Conservation (phyloP, 2,113 vertebrate species). For the Eudyptes chrysolophus region DNA sequence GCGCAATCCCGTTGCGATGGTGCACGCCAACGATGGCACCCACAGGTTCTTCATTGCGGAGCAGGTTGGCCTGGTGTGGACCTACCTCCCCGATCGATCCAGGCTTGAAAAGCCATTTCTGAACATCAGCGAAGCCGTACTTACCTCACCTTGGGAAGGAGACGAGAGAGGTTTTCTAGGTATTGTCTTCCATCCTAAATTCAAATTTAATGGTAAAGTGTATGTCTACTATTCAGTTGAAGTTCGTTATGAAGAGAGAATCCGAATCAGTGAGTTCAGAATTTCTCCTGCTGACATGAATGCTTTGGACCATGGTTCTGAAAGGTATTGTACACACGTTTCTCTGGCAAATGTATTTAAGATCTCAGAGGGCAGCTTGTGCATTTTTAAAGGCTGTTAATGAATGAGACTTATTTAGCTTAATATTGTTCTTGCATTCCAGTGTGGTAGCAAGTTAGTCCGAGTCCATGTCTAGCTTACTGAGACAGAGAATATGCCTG, state of each 20-base stretch:
- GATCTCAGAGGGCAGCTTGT: neutral
- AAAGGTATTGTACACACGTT: conserved; percentile 79
- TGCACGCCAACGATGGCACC: conserved; percentile 89
- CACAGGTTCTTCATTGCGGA: conserved; percentile 94
- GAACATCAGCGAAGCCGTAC: conserved; percentile 86
- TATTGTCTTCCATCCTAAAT: conserved; percentile 87
- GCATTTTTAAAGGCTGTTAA: neutral
- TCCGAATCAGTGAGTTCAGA: conserved; percentile 94
- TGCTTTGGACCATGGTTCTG: conserved; percentile 87
- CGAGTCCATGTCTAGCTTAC: neutral
- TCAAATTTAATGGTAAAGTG: conserved; percentile 86
- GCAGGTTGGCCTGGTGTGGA: conserved; percentile 94
- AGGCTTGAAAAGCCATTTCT: conserved; percentile 87
- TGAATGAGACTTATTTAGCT: neutral
- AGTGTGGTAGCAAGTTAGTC: neutral
- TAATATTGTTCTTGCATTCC: neutral
- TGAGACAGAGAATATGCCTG: neutral
- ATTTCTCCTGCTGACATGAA: conserved; percentile 86
- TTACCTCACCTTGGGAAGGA: conserved; percentile 95
- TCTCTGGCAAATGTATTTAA: conserved; percentile 14
- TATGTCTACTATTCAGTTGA: conserved; percentile 95
- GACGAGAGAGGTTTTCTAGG: conserved; percentile 95
- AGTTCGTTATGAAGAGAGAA: conserved; percentile 83
- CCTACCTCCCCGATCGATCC: conserved; percentile 85
- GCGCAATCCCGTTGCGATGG: conserved; percentile 91